Evolutionary conservation across 1,140 invertebrate genomes (phyloP), one percentile per base, ranked within the genome.

Genomic region (Drosophila saltans): DNA sequence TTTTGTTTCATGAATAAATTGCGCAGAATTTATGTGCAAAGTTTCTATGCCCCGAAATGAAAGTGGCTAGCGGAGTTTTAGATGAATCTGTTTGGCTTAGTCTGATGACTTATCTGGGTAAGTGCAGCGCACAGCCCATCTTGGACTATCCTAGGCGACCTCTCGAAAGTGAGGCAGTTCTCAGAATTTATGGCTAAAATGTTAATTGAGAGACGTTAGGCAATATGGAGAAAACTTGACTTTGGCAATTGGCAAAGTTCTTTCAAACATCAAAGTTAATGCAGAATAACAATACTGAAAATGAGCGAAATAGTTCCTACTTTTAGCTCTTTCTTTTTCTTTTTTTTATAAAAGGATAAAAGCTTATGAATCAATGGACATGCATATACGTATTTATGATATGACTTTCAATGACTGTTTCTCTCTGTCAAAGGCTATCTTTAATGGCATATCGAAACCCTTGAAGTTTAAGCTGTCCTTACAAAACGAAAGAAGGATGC

Each of bases 31-130:
- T 88, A 88, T 88, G 83, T 84, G 80, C 52, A 88, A 88, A 88
- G 83, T 88, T 88, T 88, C 16, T 33, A 6, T 58, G 33, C 60
- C 62, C 59, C 65, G 70, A 88, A 89, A 86, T 71, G 83, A 88
- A 88, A 88, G 83, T 88, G 83, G 83, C 83, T 83, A 83, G 84
- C 84, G 69, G 84, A 88, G 83, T 86, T 78, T 88, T 88, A 88
- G 83, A 88, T 88, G 84, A 88, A 88, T 88, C 83, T 88, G 83
- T 80, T 86, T 88, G 83, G 84, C 83, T 88, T 88, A 88, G 83
- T 88, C 83, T 89, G 83, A 88, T 88, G 83, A 88, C 84, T 89
- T 88, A 88, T 88, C 83, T 88, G 73, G 73, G 66, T 79, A 83
- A 88, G 75, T 88, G 84, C 84, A 80, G n/a, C n/a, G 77, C 80